phyloP scores from a whole-genome alignment of 1,140 invertebrate genomes.

The Drosophila gunungcola region DNA sequence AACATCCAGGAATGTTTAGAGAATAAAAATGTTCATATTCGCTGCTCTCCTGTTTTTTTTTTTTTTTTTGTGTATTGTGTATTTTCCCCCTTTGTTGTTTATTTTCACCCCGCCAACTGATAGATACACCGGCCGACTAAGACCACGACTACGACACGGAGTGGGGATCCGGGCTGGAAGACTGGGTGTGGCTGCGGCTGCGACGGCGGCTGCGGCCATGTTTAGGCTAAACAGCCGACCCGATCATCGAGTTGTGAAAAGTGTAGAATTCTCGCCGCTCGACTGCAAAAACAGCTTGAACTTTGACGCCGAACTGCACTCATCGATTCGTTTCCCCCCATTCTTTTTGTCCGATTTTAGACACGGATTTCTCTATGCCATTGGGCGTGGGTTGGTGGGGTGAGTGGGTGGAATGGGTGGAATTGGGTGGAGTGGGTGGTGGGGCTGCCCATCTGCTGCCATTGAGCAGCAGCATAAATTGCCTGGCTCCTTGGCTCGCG shows the following conservation, averaged over 20 bases:
- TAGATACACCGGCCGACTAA: slow-evolving; percentile 53
- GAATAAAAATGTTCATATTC: slow-evolving; percentile 67
- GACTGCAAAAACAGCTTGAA: slow-evolving; percentile 65
- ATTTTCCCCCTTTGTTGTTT: slow-evolving; percentile 62
- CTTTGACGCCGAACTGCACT: slow-evolving; percentile 76
- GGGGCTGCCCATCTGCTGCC: slow-evolving; percentile 66
- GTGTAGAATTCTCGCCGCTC: slow-evolving; percentile 44
- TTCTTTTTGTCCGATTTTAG: slow-evolving; percentile 77
- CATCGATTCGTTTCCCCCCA: slow-evolving; percentile 54
- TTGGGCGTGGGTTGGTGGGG: slow-evolving; percentile 44
- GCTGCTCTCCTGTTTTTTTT: slow-evolving; percentile 36
- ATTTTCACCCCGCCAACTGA: slow-evolving; percentile 65
- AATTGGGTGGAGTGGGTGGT: slow-evolving; percentile 14
- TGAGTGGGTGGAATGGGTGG: slow-evolving; percentile 31
- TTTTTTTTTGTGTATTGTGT: slow-evolving; percentile 13
- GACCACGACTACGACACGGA: not conserved
- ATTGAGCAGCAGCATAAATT: slow-evolving; percentile 72
- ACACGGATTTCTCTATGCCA: slow-evolving; percentile 69
- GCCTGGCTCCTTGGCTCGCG: slow-evolving; percentile 60
- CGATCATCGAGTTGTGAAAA: slow-evolving; percentile 41
- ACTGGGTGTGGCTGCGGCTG: slow-evolving; percentile 65
- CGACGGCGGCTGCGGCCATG: slow-evolving; percentile 41
- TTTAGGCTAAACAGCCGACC: slow-evolving; percentile 70
- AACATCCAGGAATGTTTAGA: slow-evolving; percentile 76
- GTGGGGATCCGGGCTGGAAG: slow-evolving; percentile 16